Conservation (phyloP, 2,888 invertebrate genomes). For the Brachyptera putata region DNA sequence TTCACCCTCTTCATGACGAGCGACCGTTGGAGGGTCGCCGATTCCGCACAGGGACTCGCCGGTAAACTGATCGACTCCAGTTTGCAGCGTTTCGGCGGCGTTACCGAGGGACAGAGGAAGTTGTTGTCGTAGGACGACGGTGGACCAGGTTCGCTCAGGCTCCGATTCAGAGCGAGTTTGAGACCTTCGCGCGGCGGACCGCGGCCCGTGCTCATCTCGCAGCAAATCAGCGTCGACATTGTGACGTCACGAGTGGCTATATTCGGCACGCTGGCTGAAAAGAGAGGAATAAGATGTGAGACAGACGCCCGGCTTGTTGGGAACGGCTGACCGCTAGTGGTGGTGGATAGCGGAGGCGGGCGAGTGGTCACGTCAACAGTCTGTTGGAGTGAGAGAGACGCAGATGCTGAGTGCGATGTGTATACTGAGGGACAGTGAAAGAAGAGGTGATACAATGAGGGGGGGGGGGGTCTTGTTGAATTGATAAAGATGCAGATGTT, state of each 20-base stretch:
- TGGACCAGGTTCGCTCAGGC: constrained; percentile 55
- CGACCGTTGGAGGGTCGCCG: constrained; percentile 50
- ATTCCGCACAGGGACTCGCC: constrained; percentile 49
- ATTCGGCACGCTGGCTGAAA: constrained; percentile 27
- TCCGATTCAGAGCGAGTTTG: constrained; percentile 53
- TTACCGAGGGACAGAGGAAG: constrained; percentile 34
- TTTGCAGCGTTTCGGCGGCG: constrained; percentile 51
- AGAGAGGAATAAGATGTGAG: neutral
- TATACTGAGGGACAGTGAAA: too few species aligned
- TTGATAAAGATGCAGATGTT: too few species aligned
- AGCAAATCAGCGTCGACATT: constrained; percentile 52
- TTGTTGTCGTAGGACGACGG: constrained; percentile 33
- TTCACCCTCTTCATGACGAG: constrained; percentile 51
- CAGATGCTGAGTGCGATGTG: too few species aligned
- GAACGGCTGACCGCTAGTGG: neutral
- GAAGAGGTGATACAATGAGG: too few species aligned
- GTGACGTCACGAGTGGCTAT: constrained; percentile 41
- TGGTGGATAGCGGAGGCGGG: neutral
- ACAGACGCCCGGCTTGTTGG: constrained; percentile 10
- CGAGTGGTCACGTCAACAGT: neutral
- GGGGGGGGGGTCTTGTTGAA: too few species aligned
- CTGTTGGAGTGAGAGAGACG: too few species aligned
- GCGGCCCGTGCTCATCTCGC: constrained; percentile 44
- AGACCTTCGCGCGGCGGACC: constrained; percentile 52
- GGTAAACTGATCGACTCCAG: constrained; percentile 46